phyloP scores from a whole-genome alignment of 2,797 vertebrate genomes.

The Paedocypris micromegethes region DNA sequence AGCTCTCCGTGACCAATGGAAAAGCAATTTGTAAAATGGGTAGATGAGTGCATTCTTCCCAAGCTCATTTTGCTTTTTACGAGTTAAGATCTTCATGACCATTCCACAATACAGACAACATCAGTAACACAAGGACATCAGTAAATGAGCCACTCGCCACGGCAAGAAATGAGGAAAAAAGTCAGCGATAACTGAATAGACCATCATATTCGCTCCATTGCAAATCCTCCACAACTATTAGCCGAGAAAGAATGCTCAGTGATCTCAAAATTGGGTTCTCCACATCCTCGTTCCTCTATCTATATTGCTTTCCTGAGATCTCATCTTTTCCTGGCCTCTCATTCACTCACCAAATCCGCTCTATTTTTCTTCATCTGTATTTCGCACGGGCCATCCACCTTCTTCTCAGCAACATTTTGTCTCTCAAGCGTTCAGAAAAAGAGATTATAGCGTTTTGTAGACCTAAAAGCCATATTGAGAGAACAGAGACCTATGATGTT shows the following conservation, averaged over 20 bases:
- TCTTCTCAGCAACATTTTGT: conserved; percentile 26
- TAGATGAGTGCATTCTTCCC: too few relatives aligned
- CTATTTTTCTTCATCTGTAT: conserved; percentile 22
- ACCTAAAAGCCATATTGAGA: conserved; percentile 31
- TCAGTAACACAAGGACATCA: conserved; percentile 5
- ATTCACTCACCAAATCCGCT: conserved; percentile 15
- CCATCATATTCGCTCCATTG: conserved; percentile 19
- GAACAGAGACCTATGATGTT: conserved; percentile 30
- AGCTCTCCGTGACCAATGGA: too few relatives aligned
- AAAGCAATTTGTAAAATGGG: too few relatives aligned
- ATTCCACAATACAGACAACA: not conserved
- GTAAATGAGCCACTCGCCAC: conserved; percentile 13
- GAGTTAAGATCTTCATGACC: not conserved
- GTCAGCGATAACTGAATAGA: not conserved
- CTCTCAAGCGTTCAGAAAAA: conserved; percentile 16
- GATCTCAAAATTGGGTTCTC: conserved; percentile 25
- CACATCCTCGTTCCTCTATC: conserved; percentile 14
- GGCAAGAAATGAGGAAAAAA: conserved; percentile 3
- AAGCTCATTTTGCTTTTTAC: not conserved
- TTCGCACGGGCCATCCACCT: conserved; percentile 16
- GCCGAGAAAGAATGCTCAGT: not conserved
- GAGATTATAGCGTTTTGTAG: conserved; percentile 6
- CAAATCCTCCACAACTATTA: conserved; percentile 9
- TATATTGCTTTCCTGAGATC: conserved; percentile 26
- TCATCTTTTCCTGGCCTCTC: conserved; percentile 13